phyloP scores from a whole-genome alignment of 2,113 vertebrate species.

The Orientallactaga bullata region DNA sequence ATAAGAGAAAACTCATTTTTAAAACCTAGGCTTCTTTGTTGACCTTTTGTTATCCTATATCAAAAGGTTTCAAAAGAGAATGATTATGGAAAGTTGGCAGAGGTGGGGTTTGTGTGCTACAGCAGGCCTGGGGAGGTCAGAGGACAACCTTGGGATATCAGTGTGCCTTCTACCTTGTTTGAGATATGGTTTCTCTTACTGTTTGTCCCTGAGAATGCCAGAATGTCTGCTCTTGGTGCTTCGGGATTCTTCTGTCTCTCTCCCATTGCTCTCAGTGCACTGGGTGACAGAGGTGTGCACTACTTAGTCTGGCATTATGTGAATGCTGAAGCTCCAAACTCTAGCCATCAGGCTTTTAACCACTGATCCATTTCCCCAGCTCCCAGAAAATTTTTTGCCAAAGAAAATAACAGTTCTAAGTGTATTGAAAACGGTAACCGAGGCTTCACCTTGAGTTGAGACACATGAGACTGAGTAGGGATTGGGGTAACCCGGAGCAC shows the following conservation, averaged over 20 bases:
- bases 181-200: neutral
- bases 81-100: neutral
- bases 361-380: neutral
- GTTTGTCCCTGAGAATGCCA: neutral
- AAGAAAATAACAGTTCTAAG: neutral
- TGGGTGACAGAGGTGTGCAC: no score
- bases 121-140: no score
- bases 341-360: no score
- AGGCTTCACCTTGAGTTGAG: neutral
- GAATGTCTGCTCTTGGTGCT: neutral
- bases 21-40: neutral
- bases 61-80: constrained; percentile 40
- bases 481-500: neutral
- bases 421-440: neutral
- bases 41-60: neutral
- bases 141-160: no score
- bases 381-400: neutral
- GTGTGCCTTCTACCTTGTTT: neutral
- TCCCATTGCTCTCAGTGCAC: no score
- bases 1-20: neutral
- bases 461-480: neutral
- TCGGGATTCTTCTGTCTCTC: neutral
- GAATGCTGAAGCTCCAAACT: neutral
- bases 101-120: neutral
- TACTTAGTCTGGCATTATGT: neutral